Base-by-base conservation (phyloP, 2,888 invertebrate genomes). In the Mallateleia sp. region DNA sequence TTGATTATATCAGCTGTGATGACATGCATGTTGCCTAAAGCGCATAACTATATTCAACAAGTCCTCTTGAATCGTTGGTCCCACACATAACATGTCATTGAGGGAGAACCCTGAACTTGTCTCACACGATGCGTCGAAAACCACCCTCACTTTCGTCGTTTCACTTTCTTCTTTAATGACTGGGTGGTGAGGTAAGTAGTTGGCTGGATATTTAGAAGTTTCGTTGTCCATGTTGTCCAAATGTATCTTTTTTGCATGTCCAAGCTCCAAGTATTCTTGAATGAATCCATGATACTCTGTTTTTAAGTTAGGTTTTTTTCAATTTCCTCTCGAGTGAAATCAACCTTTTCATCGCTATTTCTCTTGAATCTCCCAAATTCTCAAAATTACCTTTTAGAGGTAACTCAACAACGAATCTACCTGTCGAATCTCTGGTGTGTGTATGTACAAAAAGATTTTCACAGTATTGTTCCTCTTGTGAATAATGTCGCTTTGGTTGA, bases 371-470 rank as follows among this genome's bases (percentile, higher is more conserved):
- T 11, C 38, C 38, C 38, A 38, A 38, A 6, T 38, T 14, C 14
- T 38, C 9, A 14, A 58, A 52, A 25, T 66, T 67, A 3, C 28
- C 58, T n/a, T 82, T 38, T 14, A 50, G 22, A 5, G 80, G 86
- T 18, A 88, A 64, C n/a, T 72, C 69, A 1, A 88, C 88, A n/a
- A 88, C 72, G 22, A 80, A 77, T 28, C 83, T 45, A 9, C 83
- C 81, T 8, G 42, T 34, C 1, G 14, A n/a, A n/a, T 81, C 64
- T 14, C 81, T 71, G 11, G 47, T n/a, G 1, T 66, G 28, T 1
- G 80, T 81, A 18, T 56, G 24, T 22, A n/a, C 14, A 45, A 84
- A 84, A 18, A 72, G 54, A 15, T 84, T 62, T 34, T 88, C 84
- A 54, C 79, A 79, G 18, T 8, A 28, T 9, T 78, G 50, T 32